Base-by-base conservation (phyloP, 2,888 invertebrate genomes). In the Lithosia quadra region DNA sequence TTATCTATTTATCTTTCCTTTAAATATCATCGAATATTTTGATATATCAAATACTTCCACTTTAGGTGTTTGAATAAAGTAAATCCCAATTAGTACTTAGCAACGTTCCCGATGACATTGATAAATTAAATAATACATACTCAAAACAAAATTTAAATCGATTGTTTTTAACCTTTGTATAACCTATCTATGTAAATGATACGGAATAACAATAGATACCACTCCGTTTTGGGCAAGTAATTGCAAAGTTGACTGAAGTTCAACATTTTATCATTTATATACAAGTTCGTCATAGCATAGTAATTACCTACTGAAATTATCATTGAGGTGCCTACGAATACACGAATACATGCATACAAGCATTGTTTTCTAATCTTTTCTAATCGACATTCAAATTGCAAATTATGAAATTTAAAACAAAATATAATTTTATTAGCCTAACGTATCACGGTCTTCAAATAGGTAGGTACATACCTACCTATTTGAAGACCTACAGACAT, bases 111-210 rank as follows among this genome's bases (percentile, higher is more conserved):
- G 13, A 8, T 53, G 62, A 63, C 43, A 28, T 63, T 63, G 62
- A 63, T 63, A 49, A 49, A 15, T 49, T 63, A 49, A 49, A 15
- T 49, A 62, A 60, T 61, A 33, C 49, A 63, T 49, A 63, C n/a
- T n/a, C 62, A 63, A 63, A 49, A 63, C 62, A 63, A 63, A 33
- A 63, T 63, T 49, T 3, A 63, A 63, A 63, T 63, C 13, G 21
- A 49, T 43, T 53, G 21, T 61, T 49, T 63, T 53, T 33, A 21
- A 22, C 56, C 15, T n/a, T n/a, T 56, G 24, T 21, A n/a, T 24
- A n/a, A n/a, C n/a, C n/a, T 53, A 28, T 5, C n/a, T 53, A 53
- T 49, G 28, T 13, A 62, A 61, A 62, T 49, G 28, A 24, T 28
- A 13, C 43, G 15, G 22, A 39, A 21, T 39, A 36, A 60, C 39